Base-by-base conservation (phyloP, 2,797 vertebrate species). In the Alauda arvensis region DNA sequence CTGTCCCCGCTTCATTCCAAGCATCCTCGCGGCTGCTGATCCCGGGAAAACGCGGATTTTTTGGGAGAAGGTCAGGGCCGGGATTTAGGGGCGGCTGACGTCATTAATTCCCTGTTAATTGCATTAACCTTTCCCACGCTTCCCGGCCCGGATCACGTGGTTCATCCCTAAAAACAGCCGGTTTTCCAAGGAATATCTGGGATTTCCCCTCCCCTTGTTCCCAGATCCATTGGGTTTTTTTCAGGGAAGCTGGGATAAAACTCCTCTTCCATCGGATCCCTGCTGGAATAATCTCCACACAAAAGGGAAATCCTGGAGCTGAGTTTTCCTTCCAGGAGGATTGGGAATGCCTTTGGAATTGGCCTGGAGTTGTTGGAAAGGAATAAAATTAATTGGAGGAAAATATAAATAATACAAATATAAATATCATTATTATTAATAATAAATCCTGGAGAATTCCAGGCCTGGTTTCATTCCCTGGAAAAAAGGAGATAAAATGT, bases 81-180 rank as follows among this genome's bases (percentile, higher is more conserved):
- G 76, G 88, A 72, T 83, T 84, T 57, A 48, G 51, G 48, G 18
- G 53, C 8, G 63, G 55, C 53, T 91, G 49, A 88, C 43, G 80
- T 68, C 69, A 81, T 88, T 87, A 92, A 42, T 87, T 75, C 66
- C 39, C 8, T 42, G 8, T 57, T 92, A 94, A 88, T 77, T 65
- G 76, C 82, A 87, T 89, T 85, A 88, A 66, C 71, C 80, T 83
- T 57, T 31, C 79, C 60, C 71, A 11, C 42, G n/a, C 51, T 34
- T 65, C 20, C 75, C 77, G 61, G 46, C 8, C 62, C 67, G 25
- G 61, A 37, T 33, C 77, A 21, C 46, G 2, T 3, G 39, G 53
- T 40, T 72, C 12, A 10, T 49, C 67, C 71, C 31, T 43, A 62
- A 55, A 76, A 77, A 21, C 14, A 19, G 21, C 0, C 2, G 31